Percentiles rank a stretch among this genome's conserved stretches.
phyloP scores from a whole-genome alignment of 2,888 invertebrate genomes.

The Odontocolon sp. region DNA sequence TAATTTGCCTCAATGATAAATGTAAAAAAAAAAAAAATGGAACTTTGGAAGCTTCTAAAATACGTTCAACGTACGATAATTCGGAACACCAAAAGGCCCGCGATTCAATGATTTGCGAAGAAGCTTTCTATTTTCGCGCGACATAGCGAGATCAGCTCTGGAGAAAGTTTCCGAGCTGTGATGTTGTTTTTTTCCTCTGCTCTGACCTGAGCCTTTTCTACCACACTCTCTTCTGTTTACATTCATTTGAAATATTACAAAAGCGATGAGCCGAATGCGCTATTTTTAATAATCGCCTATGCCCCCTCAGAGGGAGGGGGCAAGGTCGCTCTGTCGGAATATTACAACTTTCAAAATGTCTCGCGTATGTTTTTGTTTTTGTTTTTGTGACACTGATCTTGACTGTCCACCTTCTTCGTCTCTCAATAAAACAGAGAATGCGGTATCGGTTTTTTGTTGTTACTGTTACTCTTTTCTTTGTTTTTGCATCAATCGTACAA shows the following conservation, averaged over 20 bases:
- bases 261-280: slow-evolving; percentile 30
- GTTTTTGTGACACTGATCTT: slow-evolving; percentile 43
- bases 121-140: slow-evolving; percentile 34
- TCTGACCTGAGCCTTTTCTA: slow-evolving; percentile 25
- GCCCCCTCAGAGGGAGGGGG: slow-evolving; percentile 21
- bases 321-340: slow-evolving; percentile 18
- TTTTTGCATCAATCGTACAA: slow-evolving; percentile 42
- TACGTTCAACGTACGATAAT: slow-evolving; percentile 20
- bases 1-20: background rate
- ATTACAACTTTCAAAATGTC: slow-evolving; percentile 63
- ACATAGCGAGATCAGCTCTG: slow-evolving; percentile 14
- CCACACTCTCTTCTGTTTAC: slow-evolving; percentile 24
- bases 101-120: slow-evolving; percentile 16
- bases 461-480: slow-evolving; percentile 3
- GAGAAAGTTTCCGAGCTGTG: background rate
- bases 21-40: slow-evolving; percentile 48
- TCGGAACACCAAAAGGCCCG: slow-evolving; percentile 70
- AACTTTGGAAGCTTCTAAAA: slow-evolving; percentile 7
- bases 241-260: slow-evolving; percentile 55
- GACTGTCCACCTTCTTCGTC: background rate
- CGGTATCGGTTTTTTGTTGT: slow-evolving; percentile 2
- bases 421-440: background rate
- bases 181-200: slow-evolving; percentile 30
- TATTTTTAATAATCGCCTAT: background rate
- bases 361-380: slow-evolving; percentile 39